Conservation (phyloP, 2,113 vertebrate species). For the Sceloporus tristichus region DNA sequence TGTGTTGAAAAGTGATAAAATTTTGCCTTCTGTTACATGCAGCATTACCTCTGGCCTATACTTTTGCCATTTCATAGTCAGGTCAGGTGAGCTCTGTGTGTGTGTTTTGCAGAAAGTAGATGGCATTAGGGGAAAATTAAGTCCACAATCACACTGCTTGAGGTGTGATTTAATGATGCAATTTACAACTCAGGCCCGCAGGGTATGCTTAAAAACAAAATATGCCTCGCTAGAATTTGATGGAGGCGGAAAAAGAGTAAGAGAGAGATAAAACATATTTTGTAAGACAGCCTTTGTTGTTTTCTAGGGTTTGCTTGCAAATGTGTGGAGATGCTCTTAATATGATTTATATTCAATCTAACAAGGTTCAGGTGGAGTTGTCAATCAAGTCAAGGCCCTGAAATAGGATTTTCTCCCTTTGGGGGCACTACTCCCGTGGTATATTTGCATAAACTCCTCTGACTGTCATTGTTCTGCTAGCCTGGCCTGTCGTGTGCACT, state of each 20-base stretch:
- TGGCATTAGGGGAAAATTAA: not conserved
- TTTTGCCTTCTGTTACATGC: not conserved
- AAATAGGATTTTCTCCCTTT: conserved; percentile 70
- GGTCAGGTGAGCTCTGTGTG: not conserved
- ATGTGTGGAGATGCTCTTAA: conserved; percentile 53
- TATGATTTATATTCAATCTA: conserved; percentile 69
- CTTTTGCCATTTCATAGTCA: not conserved
- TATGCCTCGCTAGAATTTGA: conserved; percentile 26
- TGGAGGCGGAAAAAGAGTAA: conserved; percentile 32
- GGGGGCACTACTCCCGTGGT: conserved; percentile 59
- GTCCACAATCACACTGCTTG: conserved; percentile 11
- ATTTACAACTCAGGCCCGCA: not conserved
- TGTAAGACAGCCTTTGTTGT: conserved; percentile 34
- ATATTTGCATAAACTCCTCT: conserved; percentile 68
- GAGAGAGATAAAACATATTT: conserved; percentile 53
- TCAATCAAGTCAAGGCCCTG: conserved; percentile 65
- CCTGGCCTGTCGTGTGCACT: conserved; percentile 42
- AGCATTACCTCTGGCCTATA: not conserved
- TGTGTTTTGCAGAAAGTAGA: conserved; percentile 1
- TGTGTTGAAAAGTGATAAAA: not conserved
- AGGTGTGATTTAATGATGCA: conserved; percentile 48
- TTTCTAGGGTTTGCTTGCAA: conserved; percentile 47
- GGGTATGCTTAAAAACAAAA: conserved; percentile 40
- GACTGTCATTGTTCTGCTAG: conserved; percentile 60
- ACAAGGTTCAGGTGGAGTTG: conserved; percentile 64